Conservation (phyloP, 1,140 invertebrate genomes). For the Pinna nobilis region DNA sequence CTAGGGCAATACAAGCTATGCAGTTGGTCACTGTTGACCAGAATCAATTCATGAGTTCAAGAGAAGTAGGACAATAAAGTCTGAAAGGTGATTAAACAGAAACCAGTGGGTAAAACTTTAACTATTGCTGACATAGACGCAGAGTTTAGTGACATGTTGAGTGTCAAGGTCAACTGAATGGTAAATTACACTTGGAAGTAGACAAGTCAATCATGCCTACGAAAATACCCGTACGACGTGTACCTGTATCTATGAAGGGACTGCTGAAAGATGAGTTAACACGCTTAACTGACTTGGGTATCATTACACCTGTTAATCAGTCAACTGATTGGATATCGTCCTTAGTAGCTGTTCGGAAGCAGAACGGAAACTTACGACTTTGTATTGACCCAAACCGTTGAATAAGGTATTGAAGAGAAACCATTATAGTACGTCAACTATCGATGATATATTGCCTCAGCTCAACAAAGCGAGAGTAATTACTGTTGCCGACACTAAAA, state of each 20-base stretch:
- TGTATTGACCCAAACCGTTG: too few species aligned
- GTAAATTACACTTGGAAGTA: slow-evolving; percentile 26
- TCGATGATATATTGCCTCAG: too few species aligned
- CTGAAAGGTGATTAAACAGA: background rate
- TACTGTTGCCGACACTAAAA: too few species aligned
- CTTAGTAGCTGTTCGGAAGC: too few species aligned
- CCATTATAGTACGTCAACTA: too few species aligned
- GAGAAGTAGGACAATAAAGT: background rate
- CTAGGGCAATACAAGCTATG: slow-evolving; percentile 27
- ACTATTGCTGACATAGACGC: background rate
- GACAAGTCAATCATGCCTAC: slow-evolving; percentile 10
- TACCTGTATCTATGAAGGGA: slow-evolving; percentile 31
- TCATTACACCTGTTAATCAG: too few species aligned
- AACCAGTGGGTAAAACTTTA: background rate
- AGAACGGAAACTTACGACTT: too few species aligned
- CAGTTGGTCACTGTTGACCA: slow-evolving; percentile 25
- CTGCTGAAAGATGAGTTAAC: slow-evolving; percentile 32
- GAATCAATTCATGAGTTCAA: slow-evolving; percentile 11
- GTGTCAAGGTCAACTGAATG: slow-evolving; percentile 13
- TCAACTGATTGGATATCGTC: too few species aligned
- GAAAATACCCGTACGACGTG: slow-evolving; percentile 8
- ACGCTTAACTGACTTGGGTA: slow-evolving; percentile 31
- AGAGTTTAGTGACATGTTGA: slow-evolving; percentile 11
- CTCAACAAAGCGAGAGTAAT: too few species aligned
- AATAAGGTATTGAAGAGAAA: too few species aligned